Evolutionary conservation across 2,113 vertebrate species (phyloP).

Genomic region (Geococcyx californianus): DNA sequence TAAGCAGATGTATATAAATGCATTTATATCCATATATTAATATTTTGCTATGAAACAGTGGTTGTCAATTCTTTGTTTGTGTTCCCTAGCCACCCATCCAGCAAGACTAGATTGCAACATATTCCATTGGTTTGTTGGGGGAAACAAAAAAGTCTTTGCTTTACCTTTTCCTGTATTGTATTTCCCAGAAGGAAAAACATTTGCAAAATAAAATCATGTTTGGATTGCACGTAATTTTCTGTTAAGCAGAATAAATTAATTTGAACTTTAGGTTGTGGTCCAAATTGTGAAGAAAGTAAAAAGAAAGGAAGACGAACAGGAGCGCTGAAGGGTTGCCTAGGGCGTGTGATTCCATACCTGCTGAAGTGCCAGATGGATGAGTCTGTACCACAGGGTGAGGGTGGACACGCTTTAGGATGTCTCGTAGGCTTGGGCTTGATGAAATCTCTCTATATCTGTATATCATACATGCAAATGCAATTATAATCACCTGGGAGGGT

Average conservation of each 20-base stretch:
- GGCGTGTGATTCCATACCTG: not conserved
- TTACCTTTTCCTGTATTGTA: not conserved
- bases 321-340: not conserved
- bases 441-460: not conserved
- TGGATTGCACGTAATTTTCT: not conserved
- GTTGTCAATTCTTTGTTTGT: not conserved
- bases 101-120: not conserved
- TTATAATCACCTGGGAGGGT: not conserved
- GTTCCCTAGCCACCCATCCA: not conserved
- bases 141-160: not conserved
- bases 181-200: not conserved
- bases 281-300: not conserved
- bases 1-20: not conserved
- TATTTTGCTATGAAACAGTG: not conserved
- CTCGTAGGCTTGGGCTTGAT: not conserved
- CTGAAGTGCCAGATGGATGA: not conserved
- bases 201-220: not conserved
- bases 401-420: not conserved
- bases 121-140: not conserved
- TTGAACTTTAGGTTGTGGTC: slow-evolving; percentile 7
- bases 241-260: slow-evolving; percentile 37
- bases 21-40: not conserved
- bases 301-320: not conserved
- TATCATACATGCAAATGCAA: slow-evolving; percentile 35
- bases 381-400: not conserved